Evolutionary conservation across 1,140 invertebrate species (phyloP).

Genomic region (Hylyphantes graminicola): DNA sequence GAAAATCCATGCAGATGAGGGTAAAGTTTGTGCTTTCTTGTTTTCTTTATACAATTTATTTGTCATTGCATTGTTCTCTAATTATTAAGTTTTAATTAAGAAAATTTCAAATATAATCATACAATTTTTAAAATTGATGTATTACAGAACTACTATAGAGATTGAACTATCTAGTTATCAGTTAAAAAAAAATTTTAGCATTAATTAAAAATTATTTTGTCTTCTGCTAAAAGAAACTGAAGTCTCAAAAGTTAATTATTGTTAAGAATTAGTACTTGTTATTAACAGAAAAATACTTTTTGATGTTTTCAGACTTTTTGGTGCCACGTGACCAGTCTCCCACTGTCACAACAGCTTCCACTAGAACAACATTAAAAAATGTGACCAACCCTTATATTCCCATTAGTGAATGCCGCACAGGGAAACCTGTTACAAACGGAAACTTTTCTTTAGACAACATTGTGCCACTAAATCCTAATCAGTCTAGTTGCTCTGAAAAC

Average conservation of each 20-base stretch:
- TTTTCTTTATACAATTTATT: conserved; percentile 65
- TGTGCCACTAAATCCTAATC: conserved; percentile 3
- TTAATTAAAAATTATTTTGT: too few species aligned
- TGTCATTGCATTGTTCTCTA: conserved; percentile 62
- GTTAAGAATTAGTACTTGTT: too few species aligned
- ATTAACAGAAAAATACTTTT: background rate
- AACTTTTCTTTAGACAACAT: conserved; percentile 10
- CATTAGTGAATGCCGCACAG: conserved; percentile 88
- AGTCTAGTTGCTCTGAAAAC: conserved; percentile 6
- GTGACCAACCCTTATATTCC: conserved; percentile 69
- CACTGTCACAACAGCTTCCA: conserved; percentile 8
- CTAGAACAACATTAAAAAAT: conserved; percentile 21
- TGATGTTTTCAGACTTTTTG: conserved; percentile 41
- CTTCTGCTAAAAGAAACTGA: too few species aligned
- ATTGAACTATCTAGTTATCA: too few species aligned
- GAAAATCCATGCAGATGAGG: conserved; percentile 79
- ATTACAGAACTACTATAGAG: too few species aligned
- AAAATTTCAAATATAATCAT: too few species aligned
- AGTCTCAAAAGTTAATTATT: too few species aligned
- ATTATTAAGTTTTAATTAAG: background rate
- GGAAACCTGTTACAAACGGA: conserved; percentile 70
- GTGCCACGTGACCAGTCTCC: conserved; percentile 35
- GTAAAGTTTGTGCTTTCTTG: conserved; percentile 50
- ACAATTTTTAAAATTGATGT: too few species aligned
- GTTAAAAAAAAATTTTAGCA: too few species aligned